Base-by-base conservation (phyloP, 2,797 vertebrate genomes). In the Emys orbicularis region DNA sequence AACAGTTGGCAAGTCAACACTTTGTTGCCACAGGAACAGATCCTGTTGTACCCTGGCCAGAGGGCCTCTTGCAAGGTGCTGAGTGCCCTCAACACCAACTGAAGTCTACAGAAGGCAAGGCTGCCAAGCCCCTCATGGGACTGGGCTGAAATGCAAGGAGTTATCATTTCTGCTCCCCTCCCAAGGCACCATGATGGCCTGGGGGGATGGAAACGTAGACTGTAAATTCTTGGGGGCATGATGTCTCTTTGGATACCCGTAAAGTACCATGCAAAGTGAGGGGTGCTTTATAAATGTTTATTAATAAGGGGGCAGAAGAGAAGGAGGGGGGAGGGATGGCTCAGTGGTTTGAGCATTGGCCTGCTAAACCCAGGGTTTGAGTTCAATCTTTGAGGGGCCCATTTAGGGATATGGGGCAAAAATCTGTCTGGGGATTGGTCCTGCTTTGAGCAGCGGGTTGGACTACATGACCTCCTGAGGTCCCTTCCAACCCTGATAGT, bases 241-340 rank as follows among this genome's bases (percentile, higher is more conserved):
- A 57, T 44, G 9, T 21, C 52, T 74, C 41, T 90, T 89, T 29
- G 56, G 31, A 87, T 23, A 10, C 34, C 87, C 72, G 29, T 50
- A 85, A 81, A 88, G 90, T 21, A 77, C 47, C 47, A 49, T 3
- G 21, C 31, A 89, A 91, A 59, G 6, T 86, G 52, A 72, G 5
- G 59, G 59, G 52, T 15, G 8, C n/a, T 89, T 77, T 82, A 85
- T n/a, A 89, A 93, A 87, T 94, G 90, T 88, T 92, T 90, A 93
- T 94, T 83, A 86, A 84, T 76, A 90, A 79, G 21, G 65, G 81
- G 84, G n/a, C 18, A 21, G 88, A 96, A 94, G 49, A 90, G 50
- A 72, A 88, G 44, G 92, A 54, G 79, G 87, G 44, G 44, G 44
- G 44, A 44, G 44, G 44, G 44, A 44, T 44, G 7, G 44, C 44